Percentiles rank a stretch among this genome's conserved stretches.
Conservation (phyloP, 2,797 vertebrate genomes). For the Myripristis jacobus region DNA sequence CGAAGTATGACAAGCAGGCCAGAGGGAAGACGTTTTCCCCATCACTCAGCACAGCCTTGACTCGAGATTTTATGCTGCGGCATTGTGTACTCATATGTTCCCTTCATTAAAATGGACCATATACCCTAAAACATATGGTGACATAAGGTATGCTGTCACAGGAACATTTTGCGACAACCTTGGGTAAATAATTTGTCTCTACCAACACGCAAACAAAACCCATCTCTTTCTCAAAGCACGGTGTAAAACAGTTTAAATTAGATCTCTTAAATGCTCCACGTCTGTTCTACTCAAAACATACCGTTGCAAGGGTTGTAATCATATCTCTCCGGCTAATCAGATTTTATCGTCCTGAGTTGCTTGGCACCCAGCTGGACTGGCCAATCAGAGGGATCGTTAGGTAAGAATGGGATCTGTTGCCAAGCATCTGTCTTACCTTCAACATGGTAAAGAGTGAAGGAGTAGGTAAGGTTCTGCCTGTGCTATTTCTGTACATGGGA, state of each 20-base stretch:
- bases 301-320: slow-evolving; percentile 40
- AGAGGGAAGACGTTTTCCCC: not conserved
- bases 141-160: slow-evolving; percentile 4
- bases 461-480: slow-evolving; percentile 26
- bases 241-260: slow-evolving; percentile 4
- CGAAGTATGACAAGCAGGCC: slow-evolving; percentile 10
- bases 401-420: slow-evolving; percentile 66
- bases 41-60: slow-evolving; percentile 11
- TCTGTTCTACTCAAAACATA: slow-evolving; percentile 6
- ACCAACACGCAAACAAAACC: not conserved
- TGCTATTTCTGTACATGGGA: slow-evolving; percentile 21
- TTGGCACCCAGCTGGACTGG: slow-evolving; percentile 16
- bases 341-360: slow-evolving; percentile 42
- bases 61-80: slow-evolving; percentile 17
- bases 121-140: slow-evolving; percentile 16
- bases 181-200: not conserved
- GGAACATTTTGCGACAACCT: not conserved
- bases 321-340: slow-evolving; percentile 33
- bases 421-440: slow-evolving; percentile 38
- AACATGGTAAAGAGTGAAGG: slow-evolving; percentile 18
- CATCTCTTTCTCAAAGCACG: not conserved
- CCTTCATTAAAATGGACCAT: slow-evolving; percentile 17
- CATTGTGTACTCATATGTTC: slow-evolving; percentile 17
- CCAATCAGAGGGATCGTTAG: slow-evolving; percentile 45
- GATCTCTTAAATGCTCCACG: slow-evolving; percentile 25